A percentile compares a stretch with the other conserved stretches of the same genome.
Conservation (phyloP, 2,797 vertebrate species). For the Pseudochromis fuscus region DNA sequence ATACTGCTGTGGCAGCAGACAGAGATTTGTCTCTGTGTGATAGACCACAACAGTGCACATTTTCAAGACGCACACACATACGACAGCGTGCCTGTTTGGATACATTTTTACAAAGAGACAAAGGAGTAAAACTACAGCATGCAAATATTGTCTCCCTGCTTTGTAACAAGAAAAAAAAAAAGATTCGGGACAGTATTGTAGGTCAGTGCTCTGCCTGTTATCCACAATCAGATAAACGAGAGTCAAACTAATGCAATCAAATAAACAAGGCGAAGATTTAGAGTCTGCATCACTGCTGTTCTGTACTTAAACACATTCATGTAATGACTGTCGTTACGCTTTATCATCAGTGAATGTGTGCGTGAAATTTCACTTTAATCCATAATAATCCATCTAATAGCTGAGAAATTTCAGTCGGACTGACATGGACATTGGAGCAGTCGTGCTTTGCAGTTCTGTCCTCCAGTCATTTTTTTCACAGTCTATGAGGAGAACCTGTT, state of each 20-base stretch:
- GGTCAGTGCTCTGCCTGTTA: conserved; percentile 14
- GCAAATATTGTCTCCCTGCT: conserved; percentile 24
- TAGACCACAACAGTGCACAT: conserved; percentile 25
- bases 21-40: conserved; percentile 60
- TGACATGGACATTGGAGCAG: not conserved
- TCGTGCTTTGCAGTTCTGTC: too few relatives aligned
- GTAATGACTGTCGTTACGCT: not conserved
- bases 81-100: not conserved
- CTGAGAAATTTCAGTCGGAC: conserved; percentile 6
- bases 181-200: not conserved
- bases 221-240: conserved; percentile 16
- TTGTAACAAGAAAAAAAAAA: conserved; percentile 21
- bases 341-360: not conserved
- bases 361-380: not conserved
- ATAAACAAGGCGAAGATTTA: not conserved
- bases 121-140: not conserved
- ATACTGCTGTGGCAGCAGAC: conserved; percentile 59
- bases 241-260: not conserved
- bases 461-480: not conserved
- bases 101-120: not conserved
- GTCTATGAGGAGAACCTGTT: not conserved
- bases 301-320: not conserved
- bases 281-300: not conserved
- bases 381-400: not conserved
- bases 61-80: conserved; percentile 33